These are phyloP conservation scores for Criorhina ranunculi DNA, from an alignment of 2,888 invertebrate genomes.

Conservation along the genomic window DNA sequence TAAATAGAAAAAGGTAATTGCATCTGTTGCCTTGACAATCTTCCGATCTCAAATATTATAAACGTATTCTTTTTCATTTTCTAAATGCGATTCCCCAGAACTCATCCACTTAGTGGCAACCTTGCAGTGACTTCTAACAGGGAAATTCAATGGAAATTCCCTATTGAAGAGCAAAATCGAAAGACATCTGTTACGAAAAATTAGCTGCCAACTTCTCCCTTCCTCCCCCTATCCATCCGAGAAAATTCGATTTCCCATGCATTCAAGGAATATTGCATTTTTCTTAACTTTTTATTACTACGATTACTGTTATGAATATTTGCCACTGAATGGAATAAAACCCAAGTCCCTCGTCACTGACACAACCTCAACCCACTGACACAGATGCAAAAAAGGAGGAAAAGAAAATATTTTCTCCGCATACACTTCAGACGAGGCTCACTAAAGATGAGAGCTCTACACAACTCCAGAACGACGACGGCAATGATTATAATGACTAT, in stretches of 20 bases:
- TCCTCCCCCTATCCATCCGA: neutral
- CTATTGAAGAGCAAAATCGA: slow-evolving; percentile 37
- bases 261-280: slow-evolving; percentile 59
- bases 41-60: neutral
- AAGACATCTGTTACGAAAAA: slow-evolving; percentile 62
- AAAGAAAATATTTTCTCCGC: slow-evolving; percentile 8
- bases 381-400: slow-evolving; percentile 39
- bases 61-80: neutral
- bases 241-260: slow-evolving; percentile 46
- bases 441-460: neutral
- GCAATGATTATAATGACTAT: slow-evolving; percentile 64
- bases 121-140: slow-evolving; percentile 8
- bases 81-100: slow-evolving; percentile 15
- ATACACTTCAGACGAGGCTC: slow-evolving; percentile 12
- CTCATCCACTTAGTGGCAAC: slow-evolving; percentile 3
- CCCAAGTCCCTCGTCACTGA: slow-evolving; percentile 14
- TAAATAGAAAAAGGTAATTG: neutral
- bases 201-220: slow-evolving; percentile 47
- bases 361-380: slow-evolving; percentile 39
- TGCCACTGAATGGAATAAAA: slow-evolving; percentile 45
- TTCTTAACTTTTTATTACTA: slow-evolving; percentile 33
- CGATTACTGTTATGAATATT: slow-evolving; percentile 67
- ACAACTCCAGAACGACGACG: neutral
- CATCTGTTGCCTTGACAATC: neutral
- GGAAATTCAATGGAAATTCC: slow-evolving; percentile 16